A percentile compares a stretch with the other conserved stretches of the same genome.
Evolutionary conservation across 2,113 vertebrate genomes (phyloP).

Genomic region (Protobothrops mucrosquamatus): DNA sequence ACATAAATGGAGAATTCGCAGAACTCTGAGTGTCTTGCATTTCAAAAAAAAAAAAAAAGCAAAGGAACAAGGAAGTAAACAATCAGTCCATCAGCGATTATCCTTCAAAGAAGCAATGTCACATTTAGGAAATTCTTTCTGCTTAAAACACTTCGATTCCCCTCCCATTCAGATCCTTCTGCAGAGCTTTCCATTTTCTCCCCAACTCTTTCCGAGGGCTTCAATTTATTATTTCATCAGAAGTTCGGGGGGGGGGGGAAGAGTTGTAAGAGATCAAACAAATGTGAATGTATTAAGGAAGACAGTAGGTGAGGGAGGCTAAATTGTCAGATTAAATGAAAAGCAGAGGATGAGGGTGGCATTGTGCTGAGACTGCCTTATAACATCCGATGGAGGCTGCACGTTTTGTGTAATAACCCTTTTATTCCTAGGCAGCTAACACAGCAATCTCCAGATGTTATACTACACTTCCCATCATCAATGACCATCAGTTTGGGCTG

Average conservation of each 20-base stretch:
- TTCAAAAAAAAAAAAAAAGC: slow-evolving; percentile 13
- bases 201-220: slow-evolving; percentile 48
- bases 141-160: slow-evolving; percentile 52
- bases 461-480: not conserved
- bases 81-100: slow-evolving; percentile 21
- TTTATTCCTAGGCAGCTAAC: not conserved
- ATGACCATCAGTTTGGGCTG: not conserved
- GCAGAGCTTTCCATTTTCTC: not conserved
- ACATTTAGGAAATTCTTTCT: slow-evolving; percentile 58
- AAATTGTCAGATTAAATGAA: slow-evolving; percentile 45
- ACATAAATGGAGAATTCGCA: not conserved
- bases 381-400: rapidly evolving
- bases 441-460: not conserved
- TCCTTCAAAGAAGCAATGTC: slow-evolving; percentile 48
- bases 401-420: rapidly evolving
- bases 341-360: not conserved
- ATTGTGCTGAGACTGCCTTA: not conserved
- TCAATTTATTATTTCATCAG: slow-evolving; percentile 65
- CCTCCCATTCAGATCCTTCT: slow-evolving; percentile 47
- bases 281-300: slow-evolving; percentile 58
- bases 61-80: slow-evolving; percentile 12
- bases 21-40: not conserved
- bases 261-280: slow-evolving; percentile 67
- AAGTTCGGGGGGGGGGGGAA: slow-evolving; percentile 56
- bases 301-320: slow-evolving; percentile 51